Evolutionary conservation across 2,113 vertebrate species (phyloP).

Genomic region (Canis aureus): DNA sequence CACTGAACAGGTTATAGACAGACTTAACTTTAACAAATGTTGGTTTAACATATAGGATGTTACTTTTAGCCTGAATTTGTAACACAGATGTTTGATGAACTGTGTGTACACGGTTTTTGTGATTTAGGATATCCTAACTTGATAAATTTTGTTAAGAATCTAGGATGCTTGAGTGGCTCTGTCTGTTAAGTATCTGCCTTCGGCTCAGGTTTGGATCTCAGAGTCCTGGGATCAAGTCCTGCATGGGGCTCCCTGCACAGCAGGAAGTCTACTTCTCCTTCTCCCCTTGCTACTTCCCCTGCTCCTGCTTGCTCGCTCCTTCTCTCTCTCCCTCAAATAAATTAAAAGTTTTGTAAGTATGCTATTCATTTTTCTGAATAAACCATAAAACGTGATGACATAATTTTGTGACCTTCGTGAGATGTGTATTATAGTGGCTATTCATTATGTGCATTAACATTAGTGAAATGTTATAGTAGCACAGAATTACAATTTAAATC

Average conservation of each 20-base stretch:
- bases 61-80: conserved; percentile 14
- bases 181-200: background rate
- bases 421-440: background rate
- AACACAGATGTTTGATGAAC: conserved; percentile 19
- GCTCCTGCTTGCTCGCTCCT: background rate
- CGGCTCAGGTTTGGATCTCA: background rate
- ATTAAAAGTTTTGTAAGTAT: background rate
- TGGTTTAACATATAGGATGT: background rate
- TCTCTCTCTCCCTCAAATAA: background rate
- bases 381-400: background rate
- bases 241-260: background rate
- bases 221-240: background rate
- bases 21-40: background rate
- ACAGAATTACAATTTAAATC: background rate
- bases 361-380: conserved; percentile 51
- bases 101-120: background rate
- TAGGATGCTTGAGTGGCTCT: background rate
- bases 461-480: background rate
- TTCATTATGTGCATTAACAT: background rate
- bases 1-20: background rate
- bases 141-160: background rate
- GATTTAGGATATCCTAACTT: background rate
- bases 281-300: background rate
- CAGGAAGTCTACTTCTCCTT: background rate
- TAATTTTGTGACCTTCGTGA: conserved; percentile 46